Percentiles rank a stretch among this genome's conserved stretches.
Evolutionary conservation across 2,888 invertebrate genomes (phyloP).

Genomic region (Lepidocyrtinus sp.): DNA sequence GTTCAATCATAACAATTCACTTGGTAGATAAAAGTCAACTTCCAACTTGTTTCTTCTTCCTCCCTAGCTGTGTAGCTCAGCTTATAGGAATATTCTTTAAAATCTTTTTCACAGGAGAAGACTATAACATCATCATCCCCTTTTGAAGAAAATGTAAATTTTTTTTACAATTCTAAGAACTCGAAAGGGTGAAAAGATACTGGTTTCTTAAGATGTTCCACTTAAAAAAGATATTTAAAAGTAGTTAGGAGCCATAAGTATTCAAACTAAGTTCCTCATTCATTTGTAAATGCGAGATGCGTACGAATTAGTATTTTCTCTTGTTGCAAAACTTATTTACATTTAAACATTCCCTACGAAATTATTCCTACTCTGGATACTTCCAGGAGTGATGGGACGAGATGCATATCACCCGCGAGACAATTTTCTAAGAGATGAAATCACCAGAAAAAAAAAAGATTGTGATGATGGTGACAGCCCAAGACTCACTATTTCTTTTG

Average conservation of each 20-base stretch:
- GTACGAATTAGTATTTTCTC: slow-evolving; percentile 6
- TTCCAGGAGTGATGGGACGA: background rate
- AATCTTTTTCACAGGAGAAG: background rate
- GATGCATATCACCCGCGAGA: background rate
- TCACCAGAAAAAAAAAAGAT: slow-evolving; percentile 21
- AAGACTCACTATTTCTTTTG: background rate
- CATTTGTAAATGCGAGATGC: slow-evolving; percentile 14
- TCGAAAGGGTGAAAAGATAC: slow-evolving; percentile 5
- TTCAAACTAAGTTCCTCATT: slow-evolving; percentile 43
- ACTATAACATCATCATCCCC: background rate
- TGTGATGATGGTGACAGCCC: slow-evolving; percentile 20
- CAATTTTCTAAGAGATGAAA: slow-evolving; percentile 20
- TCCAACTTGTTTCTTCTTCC: background rate
- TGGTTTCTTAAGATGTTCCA: slow-evolving; percentile 6
- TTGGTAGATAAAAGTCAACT: slow-evolving; percentile 10
- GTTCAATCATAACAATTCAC: slow-evolving; percentile 21
- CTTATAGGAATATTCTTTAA: background rate
- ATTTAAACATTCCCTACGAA: background rate
- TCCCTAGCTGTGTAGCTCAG: background rate
- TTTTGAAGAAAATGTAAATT: slow-evolving; percentile 48
- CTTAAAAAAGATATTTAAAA: slow-evolving; percentile 18
- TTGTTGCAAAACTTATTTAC: background rate
- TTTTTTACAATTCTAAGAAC: slow-evolving; percentile 18
- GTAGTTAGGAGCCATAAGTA: slow-evolving; percentile 51
- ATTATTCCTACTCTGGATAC: background rate